phyloP scores from a whole-genome alignment of 2,888 invertebrate genomes.

The Saturnia pavonia region DNA sequence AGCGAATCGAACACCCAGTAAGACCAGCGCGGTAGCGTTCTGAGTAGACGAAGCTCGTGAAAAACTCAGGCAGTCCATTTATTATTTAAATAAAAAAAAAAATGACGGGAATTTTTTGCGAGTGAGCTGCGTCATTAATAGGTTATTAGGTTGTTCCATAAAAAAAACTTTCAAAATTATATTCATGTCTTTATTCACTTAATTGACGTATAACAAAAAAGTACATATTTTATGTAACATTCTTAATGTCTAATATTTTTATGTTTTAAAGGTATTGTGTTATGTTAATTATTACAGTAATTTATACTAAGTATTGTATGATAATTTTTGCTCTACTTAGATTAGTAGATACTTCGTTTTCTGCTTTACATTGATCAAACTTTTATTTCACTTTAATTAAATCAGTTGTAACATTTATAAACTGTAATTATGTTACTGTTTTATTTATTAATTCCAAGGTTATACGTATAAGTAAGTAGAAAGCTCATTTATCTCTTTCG shows the following conservation, averaged over 20 bases:
- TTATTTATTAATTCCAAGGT: neutral
- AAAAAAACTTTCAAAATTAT: neutral
- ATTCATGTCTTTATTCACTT: neutral
- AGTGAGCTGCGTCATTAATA: slow-evolving; percentile 2
- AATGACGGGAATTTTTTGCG: neutral
- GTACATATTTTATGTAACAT: no score
- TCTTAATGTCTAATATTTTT: no score
- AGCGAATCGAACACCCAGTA: slow-evolving; percentile 43
- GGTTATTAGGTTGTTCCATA: neutral
- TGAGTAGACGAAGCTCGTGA: slow-evolving; percentile 2
- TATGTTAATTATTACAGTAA: neutral
- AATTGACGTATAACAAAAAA: no score
- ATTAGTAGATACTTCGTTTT: neutral
- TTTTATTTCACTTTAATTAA: neutral
- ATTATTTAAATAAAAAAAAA: slow-evolving; percentile 1
- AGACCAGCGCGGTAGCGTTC: slow-evolving; percentile 9
- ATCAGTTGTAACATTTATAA: neutral
- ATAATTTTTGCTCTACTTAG: neutral
- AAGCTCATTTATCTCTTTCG: no score
- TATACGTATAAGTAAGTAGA: no score
- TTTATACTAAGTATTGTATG: neutral
- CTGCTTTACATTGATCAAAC: neutral
- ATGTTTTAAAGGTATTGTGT: no score
- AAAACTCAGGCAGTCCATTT: slow-evolving; percentile 11
- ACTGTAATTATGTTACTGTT: neutral